Conservation (phyloP, 1,140 invertebrate species). For the Odontomachus brunneus region DNA sequence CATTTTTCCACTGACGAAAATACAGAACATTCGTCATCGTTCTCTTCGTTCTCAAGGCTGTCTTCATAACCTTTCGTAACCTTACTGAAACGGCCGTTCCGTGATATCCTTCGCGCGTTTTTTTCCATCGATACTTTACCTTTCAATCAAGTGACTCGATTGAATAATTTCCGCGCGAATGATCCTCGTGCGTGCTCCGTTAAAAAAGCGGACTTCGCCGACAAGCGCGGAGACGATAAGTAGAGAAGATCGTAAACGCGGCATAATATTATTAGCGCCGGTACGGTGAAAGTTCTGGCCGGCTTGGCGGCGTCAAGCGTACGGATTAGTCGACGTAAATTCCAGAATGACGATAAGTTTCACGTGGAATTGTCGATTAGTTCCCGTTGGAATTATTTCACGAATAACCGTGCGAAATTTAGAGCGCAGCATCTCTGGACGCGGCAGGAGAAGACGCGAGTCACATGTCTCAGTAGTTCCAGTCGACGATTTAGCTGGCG, state of each 20-base stretch:
- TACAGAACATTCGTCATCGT: not conserved
- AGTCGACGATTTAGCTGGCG: conserved; percentile 42
- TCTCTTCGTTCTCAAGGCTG: not conserved
- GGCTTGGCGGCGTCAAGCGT: conserved; percentile 24
- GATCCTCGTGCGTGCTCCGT: not conserved
- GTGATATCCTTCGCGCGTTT: not conserved
- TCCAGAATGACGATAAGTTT: conserved; percentile 61
- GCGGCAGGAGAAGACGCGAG: conserved; percentile 16
- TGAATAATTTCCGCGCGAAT: conserved; percentile 7
- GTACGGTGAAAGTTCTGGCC: conserved; percentile 68
- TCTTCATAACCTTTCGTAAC: no score
- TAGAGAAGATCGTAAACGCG: conserved; percentile 60
- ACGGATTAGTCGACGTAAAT: conserved; percentile 45
- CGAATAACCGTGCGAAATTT: not conserved
- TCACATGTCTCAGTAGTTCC: conserved; percentile 45
- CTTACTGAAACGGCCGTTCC: not conserved
- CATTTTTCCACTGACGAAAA: not conserved
- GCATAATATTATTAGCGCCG: conserved; percentile 63
- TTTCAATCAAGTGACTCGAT: not conserved
- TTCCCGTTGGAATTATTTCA: not conserved
- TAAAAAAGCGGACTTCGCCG: conserved; percentile 9
- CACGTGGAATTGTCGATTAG: conserved; percentile 12
- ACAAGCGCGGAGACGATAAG: conserved; percentile 58
- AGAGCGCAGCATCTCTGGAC: conserved; percentile 2
- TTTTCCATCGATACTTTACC: not conserved